A percentile compares a stretch with the other conserved stretches of the same genome.
Evolutionary conservation across 2,797 vertebrate species (phyloP).

Genomic region (Characodon lateralis): DNA sequence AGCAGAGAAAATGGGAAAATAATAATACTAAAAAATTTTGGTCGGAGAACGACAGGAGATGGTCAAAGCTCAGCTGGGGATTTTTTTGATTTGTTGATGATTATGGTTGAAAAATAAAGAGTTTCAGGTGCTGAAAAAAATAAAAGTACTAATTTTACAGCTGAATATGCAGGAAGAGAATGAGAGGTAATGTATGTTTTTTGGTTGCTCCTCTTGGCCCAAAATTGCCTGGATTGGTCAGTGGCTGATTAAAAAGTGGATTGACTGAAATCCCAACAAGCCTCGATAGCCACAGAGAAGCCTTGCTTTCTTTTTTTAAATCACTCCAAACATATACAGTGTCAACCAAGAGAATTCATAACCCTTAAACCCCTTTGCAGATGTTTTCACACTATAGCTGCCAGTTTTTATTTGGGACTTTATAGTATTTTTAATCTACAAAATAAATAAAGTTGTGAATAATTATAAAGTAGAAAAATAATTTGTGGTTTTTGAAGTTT

Average conservation of each 20-base stretch:
- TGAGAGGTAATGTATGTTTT: conserved; percentile 12
- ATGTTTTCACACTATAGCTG: background rate
- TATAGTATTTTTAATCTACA: background rate
- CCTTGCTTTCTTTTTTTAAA: conserved; percentile 64
- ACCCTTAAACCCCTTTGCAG: background rate
- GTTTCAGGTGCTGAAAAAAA: conserved; percentile 22
- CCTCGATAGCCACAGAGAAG: conserved; percentile 47
- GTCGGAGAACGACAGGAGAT: conserved; percentile 30
- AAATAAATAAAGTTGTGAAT: background rate
- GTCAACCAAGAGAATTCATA: background rate
- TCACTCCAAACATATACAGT: conserved; percentile 5
- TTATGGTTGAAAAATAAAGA: conserved; percentile 24
- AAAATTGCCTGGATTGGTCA: conserved; percentile 40
- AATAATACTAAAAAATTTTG: conserved; percentile 23
- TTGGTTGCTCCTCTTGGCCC: conserved; percentile 38
- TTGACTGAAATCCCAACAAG: conserved; percentile 53
- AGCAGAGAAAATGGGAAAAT: conserved; percentile 10
- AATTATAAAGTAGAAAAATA: background rate
- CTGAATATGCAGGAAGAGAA: conserved; percentile 28
- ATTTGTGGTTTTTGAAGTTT: background rate
- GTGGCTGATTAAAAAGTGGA: conserved; percentile 46
- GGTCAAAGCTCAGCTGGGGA: conserved; percentile 14
- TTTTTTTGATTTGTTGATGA: conserved; percentile 36
- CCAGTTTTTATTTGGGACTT: background rate
- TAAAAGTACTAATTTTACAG: conserved; percentile 14